These are phyloP conservation scores for Harpalus rufipes DNA, from an alignment of 2,888 invertebrate species.

Conservation along the genomic window DNA sequence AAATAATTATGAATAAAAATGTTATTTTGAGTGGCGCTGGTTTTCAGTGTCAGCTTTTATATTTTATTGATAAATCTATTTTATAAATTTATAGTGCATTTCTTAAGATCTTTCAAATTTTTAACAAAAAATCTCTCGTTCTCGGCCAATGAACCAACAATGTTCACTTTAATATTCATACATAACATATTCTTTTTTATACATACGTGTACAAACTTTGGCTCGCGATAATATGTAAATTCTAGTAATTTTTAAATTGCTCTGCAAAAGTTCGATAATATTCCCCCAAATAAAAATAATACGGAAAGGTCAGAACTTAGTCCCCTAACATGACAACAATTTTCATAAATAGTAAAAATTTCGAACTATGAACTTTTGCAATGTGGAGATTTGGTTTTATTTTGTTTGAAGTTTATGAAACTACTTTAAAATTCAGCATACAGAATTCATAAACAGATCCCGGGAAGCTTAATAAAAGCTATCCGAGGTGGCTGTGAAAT, in stretches of 20 bases:
- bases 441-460: neutral
- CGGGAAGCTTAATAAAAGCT: neutral
- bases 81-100: too few relatives aligned
- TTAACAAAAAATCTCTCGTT: too few relatives aligned
- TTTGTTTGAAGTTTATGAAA: conserved; percentile 3
- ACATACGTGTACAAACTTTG: neutral
- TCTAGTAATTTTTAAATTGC: neutral
- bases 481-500: neutral
- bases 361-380: neutral
- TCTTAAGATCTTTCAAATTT: too few relatives aligned
- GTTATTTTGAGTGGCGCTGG: too few relatives aligned
- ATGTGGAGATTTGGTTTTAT: neutral
- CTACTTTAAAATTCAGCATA: neutral
- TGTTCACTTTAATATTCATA: too few relatives aligned
- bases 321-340: neutral
- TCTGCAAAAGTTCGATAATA: conserved; percentile 3
- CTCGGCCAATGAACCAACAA: too few relatives aligned
- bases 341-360: conserved; percentile 7
- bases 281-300: neutral
- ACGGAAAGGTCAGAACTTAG: neutral
- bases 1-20: too few relatives aligned
- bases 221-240: neutral
- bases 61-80: too few relatives aligned
- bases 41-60: too few relatives aligned
- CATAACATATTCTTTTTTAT: too few relatives aligned